Evolutionary conservation across 1,140 invertebrate genomes (phyloP).

Genomic region (Venturia canescens): DNA sequence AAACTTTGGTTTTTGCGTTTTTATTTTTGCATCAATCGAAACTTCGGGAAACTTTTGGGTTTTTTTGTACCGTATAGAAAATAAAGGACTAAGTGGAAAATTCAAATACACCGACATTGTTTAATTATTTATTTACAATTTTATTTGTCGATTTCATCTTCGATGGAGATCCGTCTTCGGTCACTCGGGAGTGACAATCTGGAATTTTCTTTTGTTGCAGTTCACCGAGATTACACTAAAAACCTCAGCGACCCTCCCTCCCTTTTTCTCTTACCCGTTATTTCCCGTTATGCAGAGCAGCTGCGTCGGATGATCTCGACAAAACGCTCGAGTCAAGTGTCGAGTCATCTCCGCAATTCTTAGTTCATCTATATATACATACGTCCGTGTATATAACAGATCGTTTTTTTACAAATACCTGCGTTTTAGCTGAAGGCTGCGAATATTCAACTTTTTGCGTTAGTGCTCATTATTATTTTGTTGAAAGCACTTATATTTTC

Average conservation of each 20-base stretch:
- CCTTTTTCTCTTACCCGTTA: conserved; percentile 3
- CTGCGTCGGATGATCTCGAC: conserved; percentile 32
- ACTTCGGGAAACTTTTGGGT: no score
- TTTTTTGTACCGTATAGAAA: no score
- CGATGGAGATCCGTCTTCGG: neutral
- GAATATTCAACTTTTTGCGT: no score
- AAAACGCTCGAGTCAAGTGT: conserved; percentile 23
- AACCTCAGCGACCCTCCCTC: neutral
- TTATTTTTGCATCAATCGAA: no score
- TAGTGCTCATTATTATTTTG: no score
- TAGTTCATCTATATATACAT: neutral
- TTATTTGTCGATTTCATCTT: no score
- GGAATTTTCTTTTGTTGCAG: neutral
- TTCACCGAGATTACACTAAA: neutral
- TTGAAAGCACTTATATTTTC: no score
- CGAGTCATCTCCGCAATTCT: conserved; percentile 18
- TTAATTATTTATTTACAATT: no score
- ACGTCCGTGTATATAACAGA: neutral
- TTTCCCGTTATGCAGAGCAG: conserved; percentile 39
- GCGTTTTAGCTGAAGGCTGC: neutral
- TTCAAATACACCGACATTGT: no score
- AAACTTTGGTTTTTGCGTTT: no score
- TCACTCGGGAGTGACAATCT: neutral
- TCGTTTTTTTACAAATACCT: neutral
- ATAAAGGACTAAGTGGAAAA: no score